phyloP scores from a whole-genome alignment of 2,113 vertebrate genomes.

The Albula goreensis region DNA sequence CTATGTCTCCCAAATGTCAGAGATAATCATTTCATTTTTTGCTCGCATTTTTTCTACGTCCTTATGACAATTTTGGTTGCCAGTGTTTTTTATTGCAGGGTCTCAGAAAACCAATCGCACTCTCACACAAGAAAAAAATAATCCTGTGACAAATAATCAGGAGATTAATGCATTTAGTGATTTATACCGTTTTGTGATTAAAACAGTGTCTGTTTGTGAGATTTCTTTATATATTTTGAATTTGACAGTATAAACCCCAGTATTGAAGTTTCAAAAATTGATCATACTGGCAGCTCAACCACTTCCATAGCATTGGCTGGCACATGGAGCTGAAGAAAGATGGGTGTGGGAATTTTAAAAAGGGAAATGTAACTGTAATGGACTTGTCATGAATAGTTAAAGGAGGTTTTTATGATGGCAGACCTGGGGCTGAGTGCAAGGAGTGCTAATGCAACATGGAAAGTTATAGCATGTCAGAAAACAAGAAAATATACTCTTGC shows the following conservation, averaged over 20 bases:
- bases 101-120: too few relatives aligned
- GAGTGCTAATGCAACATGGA: not conserved
- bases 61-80: too few relatives aligned
- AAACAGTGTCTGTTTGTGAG: not conserved
- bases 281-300: not conserved
- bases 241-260: not conserved
- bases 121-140: not conserved
- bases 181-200: not conserved
- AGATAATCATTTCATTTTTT: too few relatives aligned
- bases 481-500: not conserved
- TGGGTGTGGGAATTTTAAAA: not conserved
- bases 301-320: not conserved
- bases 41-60: too few relatives aligned
- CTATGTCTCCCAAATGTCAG: too few relatives aligned
- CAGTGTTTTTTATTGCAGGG: too few relatives aligned
- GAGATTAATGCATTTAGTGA: not conserved
- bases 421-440: not conserved
- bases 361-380: slow-evolving; percentile 13
- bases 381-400: slow-evolving; percentile 28
- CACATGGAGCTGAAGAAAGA: not conserved
- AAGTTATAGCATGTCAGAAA: not conserved
- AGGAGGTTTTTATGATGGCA: not conserved
- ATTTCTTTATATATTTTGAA: not conserved
- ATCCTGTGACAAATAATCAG: not conserved
- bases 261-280: not conserved